These are phyloP conservation scores for Calephelis nemesis DNA, from an alignment of 1,140 invertebrate species.

Conservation along the genomic window DNA sequence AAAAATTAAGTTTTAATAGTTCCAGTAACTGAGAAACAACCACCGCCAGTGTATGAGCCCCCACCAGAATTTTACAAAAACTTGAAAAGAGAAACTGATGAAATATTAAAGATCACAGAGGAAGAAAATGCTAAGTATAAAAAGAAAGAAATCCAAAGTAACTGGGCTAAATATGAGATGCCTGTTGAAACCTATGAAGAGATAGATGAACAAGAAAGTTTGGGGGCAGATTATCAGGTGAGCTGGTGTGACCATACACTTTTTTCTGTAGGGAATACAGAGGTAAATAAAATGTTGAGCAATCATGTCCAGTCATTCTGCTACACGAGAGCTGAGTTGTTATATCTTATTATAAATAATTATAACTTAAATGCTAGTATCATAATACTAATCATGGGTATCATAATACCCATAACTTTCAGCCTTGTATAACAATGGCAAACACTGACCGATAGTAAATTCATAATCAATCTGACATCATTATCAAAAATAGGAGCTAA, in stretches of 20 bases:
- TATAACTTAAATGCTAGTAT: too few species aligned
- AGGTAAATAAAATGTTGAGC: too few species aligned
- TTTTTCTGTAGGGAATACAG: too few species aligned
- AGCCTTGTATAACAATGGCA: too few species aligned
- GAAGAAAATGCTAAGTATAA: constrained; percentile 69
- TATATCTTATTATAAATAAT: too few species aligned
- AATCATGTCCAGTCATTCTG: too few species aligned
- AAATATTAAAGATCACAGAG: constrained; percentile 71
- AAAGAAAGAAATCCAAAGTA: constrained; percentile 75
- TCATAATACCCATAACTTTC: too few species aligned
- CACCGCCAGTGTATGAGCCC: constrained; percentile 45
- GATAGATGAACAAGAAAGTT: constrained; percentile 65
- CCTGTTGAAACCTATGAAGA: constrained; percentile 72
- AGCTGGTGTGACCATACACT: background rate
- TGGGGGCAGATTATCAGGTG: constrained; percentile 74
- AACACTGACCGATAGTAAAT: too few species aligned
- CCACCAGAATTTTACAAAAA: constrained; percentile 68
- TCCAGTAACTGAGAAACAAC: constrained; percentile 52
- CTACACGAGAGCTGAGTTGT: too few species aligned
- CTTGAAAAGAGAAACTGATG: constrained; percentile 70
- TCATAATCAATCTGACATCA: too few species aligned
- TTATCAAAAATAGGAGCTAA: too few species aligned
- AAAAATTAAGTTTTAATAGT: constrained; percentile 18
- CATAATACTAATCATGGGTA: too few species aligned
- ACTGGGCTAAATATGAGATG: constrained; percentile 74